Evolutionary conservation across 1,140 invertebrate genomes (phyloP), one percentile per base, ranked within the genome.

Genomic region (Uloborus diversus): DNA sequence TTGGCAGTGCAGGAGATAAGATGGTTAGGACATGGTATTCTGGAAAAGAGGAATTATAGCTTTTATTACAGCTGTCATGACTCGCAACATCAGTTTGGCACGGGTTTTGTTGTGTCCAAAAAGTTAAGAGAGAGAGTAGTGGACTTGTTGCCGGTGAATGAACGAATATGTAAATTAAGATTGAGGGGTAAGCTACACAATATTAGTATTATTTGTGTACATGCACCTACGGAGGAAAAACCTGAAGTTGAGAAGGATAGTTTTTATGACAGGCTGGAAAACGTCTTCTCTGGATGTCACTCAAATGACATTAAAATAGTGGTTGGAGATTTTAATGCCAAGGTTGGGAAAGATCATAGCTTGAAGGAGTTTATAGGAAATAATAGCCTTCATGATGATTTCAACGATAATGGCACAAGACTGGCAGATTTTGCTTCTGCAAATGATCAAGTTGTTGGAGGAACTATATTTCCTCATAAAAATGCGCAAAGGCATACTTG

Each of bases 151-250:
- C n/a, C n/a, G n/a, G n/a, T n/a, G n/a, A n/a, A n/a, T n/a, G n/a
- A n/a, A n/a, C n/a, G n/a, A n/a, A n/a, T n/a, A n/a, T n/a, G n/a
- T n/a, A n/a, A n/a, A n/a, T n/a, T n/a, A n/a, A n/a, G n/a, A n/a
- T n/a, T n/a, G n/a, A n/a, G n/a, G n/a, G n/a, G n/a, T n/a, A n/a
- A n/a, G n/a, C n/a, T n/a, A n/a, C n/a, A n/a, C n/a, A n/a, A n/a
- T n/a, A n/a, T n/a, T n/a, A n/a, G n/a, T n/a, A n/a, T n/a, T n/a
- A n/a, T n/a, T n/a, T n/a, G n/a, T n/a, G 56, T 4, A 28, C 3
- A 59, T n/a, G 56, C 56, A 59, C 56, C 56, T 1, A 59, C 56
- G 9, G 56, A 59, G 9, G 56, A 59, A 13, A 59, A 59, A 28
- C 11, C 27, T 30, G 56, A 30, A 13, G 9, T 30, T 4, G 28